phyloP scores from a whole-genome alignment of 2,113 vertebrate species.

The Oncorhynchus keta region DNA sequence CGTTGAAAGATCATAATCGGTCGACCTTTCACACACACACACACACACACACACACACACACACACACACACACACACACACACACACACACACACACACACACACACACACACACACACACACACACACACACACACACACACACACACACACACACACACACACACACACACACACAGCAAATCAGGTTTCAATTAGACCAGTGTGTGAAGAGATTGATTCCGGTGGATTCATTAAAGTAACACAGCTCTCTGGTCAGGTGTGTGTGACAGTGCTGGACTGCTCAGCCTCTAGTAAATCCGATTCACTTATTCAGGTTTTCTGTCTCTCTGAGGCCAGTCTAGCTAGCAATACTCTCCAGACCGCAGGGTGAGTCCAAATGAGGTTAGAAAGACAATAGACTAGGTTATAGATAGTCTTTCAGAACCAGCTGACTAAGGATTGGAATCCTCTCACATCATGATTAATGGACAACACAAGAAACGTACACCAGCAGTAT shows the following conservation, averaged over 20 bases:
- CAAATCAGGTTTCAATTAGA: conserved; percentile 55
- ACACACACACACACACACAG: too few relatives aligned
- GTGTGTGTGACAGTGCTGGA: conserved; percentile 11
- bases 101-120: too few relatives aligned
- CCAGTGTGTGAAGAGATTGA: conserved; percentile 14
- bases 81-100: too few relatives aligned
- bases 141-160: too few relatives aligned
- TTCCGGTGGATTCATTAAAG: conserved; percentile 50
- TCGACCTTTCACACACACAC: too few relatives aligned
- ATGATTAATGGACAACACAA: too few relatives aligned
- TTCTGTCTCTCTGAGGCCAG: not conserved
- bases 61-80: too few relatives aligned
- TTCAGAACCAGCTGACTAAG: not conserved
- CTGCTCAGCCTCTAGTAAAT: not conserved
- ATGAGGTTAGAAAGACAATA: conserved; percentile 1
- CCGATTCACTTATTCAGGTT: too few relatives aligned
- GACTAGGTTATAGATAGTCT: not conserved
- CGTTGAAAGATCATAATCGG: too few relatives aligned
- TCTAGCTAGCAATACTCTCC: not conserved
- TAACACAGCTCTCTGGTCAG: conserved; percentile 20
- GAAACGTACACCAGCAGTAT: too few relatives aligned
- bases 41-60: too few relatives aligned
- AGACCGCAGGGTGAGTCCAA: conserved; percentile 21
- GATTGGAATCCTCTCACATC: conserved; percentile 20
- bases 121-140: too few relatives aligned